Evolutionary conservation across 2,888 invertebrate genomes (phyloP).

Genomic region (Ochropleura plecta): DNA sequence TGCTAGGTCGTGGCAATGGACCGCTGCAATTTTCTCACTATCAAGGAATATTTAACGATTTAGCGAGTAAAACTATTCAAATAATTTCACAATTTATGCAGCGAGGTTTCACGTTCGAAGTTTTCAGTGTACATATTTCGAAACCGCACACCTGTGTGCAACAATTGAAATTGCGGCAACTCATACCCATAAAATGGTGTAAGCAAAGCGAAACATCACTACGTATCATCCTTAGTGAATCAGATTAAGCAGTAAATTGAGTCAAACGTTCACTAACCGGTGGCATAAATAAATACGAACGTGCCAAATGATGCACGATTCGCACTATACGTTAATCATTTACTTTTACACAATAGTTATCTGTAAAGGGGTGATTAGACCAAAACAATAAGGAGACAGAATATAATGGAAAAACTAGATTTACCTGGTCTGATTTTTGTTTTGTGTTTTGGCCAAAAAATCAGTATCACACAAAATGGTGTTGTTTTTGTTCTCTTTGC

Average conservation of each 20-base stretch:
- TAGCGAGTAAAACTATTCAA: not conserved
- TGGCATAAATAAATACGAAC: conserved; percentile 85
- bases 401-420: not conserved
- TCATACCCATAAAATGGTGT: conserved; percentile 53
- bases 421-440: not conserved
- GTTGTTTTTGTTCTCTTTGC: not conserved
- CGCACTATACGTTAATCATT: conserved; percentile 75
- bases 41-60: conserved; percentile 22
- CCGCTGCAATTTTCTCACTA: conserved; percentile 1
- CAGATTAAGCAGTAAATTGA: conserved; percentile 85
- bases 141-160: conserved; percentile 32
- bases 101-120: not conserved
- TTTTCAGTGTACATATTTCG: conserved; percentile 29
- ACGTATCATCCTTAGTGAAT: conserved; percentile 77
- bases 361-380: conserved; percentile 56
- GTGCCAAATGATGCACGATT: conserved; percentile 86
- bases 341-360: conserved; percentile 79
- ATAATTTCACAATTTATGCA: conserved; percentile 1
- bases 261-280: conserved; percentile 80
- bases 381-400: not conserved
- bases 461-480: not conserved
- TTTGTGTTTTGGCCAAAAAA: conserved; percentile 2
- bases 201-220: conserved; percentile 58
- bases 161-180: conserved; percentile 41
- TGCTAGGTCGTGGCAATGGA: conserved; percentile 29